Conservation (phyloP, 2,113 vertebrate genomes). For the Oenanthe melanoleuca region DNA sequence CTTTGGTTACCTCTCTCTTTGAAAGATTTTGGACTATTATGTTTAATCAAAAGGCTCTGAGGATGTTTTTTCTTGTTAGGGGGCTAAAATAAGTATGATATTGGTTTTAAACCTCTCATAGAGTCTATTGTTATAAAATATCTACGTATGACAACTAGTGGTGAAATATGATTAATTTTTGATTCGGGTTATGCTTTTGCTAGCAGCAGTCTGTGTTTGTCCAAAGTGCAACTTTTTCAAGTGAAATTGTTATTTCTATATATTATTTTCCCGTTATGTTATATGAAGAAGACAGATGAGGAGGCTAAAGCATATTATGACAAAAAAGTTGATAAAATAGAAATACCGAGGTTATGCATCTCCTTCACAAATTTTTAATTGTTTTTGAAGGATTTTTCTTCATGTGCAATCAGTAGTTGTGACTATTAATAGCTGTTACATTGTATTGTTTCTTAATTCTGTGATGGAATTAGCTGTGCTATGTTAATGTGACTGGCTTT, state of each 20-base stretch:
- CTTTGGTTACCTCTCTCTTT: background rate
- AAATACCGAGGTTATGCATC: background rate
- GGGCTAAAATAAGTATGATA: background rate
- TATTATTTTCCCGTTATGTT: background rate
- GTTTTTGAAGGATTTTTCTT: background rate
- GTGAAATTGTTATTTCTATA: background rate
- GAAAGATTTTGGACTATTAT: background rate
- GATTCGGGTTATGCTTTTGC: background rate
- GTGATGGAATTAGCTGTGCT: background rate
- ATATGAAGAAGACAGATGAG: background rate
- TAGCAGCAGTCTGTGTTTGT: background rate
- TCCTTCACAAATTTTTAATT: background rate
- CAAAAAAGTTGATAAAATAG: background rate
- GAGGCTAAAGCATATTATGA: background rate
- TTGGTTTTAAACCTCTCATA: background rate
- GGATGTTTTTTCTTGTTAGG: background rate
- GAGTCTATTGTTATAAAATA: background rate
- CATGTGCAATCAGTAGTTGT: background rate
- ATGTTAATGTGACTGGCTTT: background rate
- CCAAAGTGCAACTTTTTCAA: background rate
- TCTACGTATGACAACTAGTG: background rate
- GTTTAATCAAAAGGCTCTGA: background rate
- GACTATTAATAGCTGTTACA: background rate
- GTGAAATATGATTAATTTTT: background rate
- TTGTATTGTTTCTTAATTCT: background rate